phyloP scores from a whole-genome alignment of 2,888 invertebrate species.

The Aleiodes testaceus region DNA sequence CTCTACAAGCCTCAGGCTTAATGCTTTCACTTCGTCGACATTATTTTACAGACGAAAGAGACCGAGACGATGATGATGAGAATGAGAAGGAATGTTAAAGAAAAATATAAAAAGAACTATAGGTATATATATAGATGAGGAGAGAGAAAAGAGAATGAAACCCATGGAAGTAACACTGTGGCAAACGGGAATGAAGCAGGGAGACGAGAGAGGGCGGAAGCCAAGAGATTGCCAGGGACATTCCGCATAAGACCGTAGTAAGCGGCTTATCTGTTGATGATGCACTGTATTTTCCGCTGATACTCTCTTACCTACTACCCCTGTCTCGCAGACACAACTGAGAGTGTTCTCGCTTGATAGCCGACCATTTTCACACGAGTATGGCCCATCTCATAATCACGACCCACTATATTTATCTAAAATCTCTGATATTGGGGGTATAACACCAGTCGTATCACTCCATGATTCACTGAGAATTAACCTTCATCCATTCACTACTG shows the following conservation, averaged over 20 bases:
- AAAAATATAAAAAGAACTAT: slow-evolving; percentile 39
- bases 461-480: not conserved
- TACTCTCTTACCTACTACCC: slow-evolving; percentile 49
- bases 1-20: slow-evolving; percentile 32
- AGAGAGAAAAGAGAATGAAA: not conserved
- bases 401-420: slow-evolving; percentile 19
- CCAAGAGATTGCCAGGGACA: slow-evolving; percentile 54
- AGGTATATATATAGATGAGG: not conserved
- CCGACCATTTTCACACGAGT: slow-evolving; percentile 60
- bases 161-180: slow-evolving; percentile 36
- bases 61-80: slow-evolving; percentile 25
- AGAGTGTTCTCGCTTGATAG: slow-evolving; percentile 68
- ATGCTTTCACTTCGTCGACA: slow-evolving; percentile 42
- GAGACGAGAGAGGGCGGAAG: slow-evolving; percentile 28
- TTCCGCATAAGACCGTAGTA: slow-evolving; percentile 62
- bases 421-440: slow-evolving; percentile 23
- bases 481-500: too few relatives aligned
- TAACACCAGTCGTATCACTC: not conserved
- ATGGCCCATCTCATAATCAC: slow-evolving; percentile 30
- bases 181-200: not conserved
- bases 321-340: slow-evolving; percentile 43
- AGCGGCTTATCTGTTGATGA: slow-evolving; percentile 70
- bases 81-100: slow-evolving; percentile 29
- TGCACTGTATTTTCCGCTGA: slow-evolving; percentile 67
- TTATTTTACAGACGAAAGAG: slow-evolving; percentile 36